These are phyloP conservation scores for Ibidorhyncha struthersii DNA, from an alignment of 2,113 vertebrate species.

Conservation along the genomic window DNA sequence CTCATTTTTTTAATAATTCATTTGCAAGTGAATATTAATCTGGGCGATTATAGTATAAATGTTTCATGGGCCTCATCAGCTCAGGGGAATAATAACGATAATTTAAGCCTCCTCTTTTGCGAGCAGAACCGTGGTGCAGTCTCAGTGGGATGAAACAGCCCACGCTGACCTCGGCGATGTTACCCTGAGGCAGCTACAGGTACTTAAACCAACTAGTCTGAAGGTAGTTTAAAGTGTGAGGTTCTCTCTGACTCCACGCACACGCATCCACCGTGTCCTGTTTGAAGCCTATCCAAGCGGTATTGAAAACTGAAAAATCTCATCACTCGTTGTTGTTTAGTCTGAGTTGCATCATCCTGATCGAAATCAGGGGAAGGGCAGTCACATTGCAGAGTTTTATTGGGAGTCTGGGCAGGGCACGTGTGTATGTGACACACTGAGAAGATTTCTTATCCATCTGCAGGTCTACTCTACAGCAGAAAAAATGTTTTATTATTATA, in stretches of 20 bases:
- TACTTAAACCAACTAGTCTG: background rate
- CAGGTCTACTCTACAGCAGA: background rate
- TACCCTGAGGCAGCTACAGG: background rate
- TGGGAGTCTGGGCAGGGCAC: background rate
- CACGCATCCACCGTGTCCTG: rapidly evolving
- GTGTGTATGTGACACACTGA: background rate
- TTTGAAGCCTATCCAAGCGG: background rate
- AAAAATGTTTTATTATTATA: background rate
- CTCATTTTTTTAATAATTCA: background rate
- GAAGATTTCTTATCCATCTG: background rate
- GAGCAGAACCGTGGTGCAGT: rapidly evolving
- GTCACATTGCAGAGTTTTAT: background rate
- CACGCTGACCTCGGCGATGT: rapidly evolving
- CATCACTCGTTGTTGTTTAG: background rate
- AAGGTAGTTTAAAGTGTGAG: background rate
- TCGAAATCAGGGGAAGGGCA: background rate
- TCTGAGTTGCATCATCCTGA: background rate
- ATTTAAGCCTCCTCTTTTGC: background rate
- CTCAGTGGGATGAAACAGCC: background rate
- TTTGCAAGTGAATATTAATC: background rate
- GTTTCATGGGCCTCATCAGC: background rate
- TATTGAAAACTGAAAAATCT: background rate
- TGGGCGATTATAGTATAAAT: background rate
- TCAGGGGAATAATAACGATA: background rate
- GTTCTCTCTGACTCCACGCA: background rate